phyloP scores from a whole-genome alignment of 1,140 invertebrate genomes.

The Orchesella cincta region DNA sequence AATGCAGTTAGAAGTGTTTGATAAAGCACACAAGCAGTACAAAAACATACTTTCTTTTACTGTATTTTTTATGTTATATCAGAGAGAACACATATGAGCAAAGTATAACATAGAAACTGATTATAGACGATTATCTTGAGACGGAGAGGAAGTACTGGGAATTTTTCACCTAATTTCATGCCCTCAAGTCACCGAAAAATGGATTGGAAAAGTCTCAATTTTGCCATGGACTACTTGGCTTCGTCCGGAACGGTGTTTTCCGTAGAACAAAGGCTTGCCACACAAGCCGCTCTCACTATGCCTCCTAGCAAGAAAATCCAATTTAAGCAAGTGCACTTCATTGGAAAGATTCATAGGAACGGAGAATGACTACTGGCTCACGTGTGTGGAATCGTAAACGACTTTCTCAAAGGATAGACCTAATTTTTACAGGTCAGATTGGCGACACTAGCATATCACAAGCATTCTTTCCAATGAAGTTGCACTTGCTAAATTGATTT shows the following conservation, averaged over 20 bases:
- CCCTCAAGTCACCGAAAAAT: too few relatives aligned
- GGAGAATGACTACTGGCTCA: conserved; percentile 71
- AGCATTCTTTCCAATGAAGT: conserved; percentile 75
- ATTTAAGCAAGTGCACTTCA: conserved; percentile 71
- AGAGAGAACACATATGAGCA: too few relatives aligned
- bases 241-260: conserved; percentile 65
- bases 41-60: too few relatives aligned
- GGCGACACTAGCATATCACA: too few relatives aligned
- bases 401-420: conserved; percentile 66
- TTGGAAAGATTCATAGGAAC: conserved; percentile 71
- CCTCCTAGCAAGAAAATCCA: conserved; percentile 77
- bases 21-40: too few relatives aligned
- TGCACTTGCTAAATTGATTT: conserved; percentile 72
- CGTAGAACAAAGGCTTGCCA: conserved; percentile 65
- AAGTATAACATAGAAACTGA: too few relatives aligned
- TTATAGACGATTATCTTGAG: too few relatives aligned
- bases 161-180: too few relatives aligned
- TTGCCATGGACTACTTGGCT: conserved; percentile 56
- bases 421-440: conserved; percentile 68
- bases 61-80: too few relatives aligned
- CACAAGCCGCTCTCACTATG: conserved; percentile 70
- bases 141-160: too few relatives aligned
- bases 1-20: too few relatives aligned
- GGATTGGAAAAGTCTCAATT: conserved; percentile 43
- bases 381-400: conserved; percentile 70